Evolutionary conservation across 2,888 invertebrate species (phyloP), one percentile per base, ranked within the genome.

Genomic region (Melangyna quadrimaculata): DNA sequence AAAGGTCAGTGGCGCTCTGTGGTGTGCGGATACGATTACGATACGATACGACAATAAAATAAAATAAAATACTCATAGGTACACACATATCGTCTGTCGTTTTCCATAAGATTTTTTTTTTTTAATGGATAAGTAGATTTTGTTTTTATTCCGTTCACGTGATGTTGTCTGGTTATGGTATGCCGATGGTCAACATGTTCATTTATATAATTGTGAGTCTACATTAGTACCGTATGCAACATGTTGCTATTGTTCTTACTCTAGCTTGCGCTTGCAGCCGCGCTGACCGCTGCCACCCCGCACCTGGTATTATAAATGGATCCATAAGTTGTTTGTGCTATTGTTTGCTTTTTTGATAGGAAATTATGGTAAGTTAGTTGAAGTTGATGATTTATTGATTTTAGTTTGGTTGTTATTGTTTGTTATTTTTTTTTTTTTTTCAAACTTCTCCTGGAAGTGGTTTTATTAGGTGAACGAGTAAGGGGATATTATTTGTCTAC

Each of bases 1-100:
- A 61, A 79, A 79, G 73, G 79, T 79, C 79, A 79, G 67, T 79
- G 79, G 73, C 73, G 79, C 73, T 67, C 14, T 48, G 24, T 37
- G 32, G 35, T 51, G 22, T 48, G 7, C n/a, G n/a, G 27, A 51
- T n/a, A 7, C 14, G 17, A 17, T 43, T n/a, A 43, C 40, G 14
- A 27, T 12, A 12, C 2, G 37, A 2, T 35, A 57, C 19, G 14
- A 57, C 48, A 24, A 14, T 6, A 14, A 48, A 27, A 27, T 14
- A 14, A 48, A 27, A 27, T 14, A n/a, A 14, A 59, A 59, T 22
- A 35, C 10, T 35, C 32, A 32, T 35, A n/a, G n/a, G n/a, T n/a
- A n/a, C n/a, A 57, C 17, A 3, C n/a, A 32, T 8, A 22, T 48
- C 17, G 65, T 67, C 67, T 67, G 24, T 24, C 8, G 12, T 14